These are phyloP conservation scores for Plebejus argus DNA, from an alignment of 2,888 invertebrate species.

Conservation along the genomic window DNA sequence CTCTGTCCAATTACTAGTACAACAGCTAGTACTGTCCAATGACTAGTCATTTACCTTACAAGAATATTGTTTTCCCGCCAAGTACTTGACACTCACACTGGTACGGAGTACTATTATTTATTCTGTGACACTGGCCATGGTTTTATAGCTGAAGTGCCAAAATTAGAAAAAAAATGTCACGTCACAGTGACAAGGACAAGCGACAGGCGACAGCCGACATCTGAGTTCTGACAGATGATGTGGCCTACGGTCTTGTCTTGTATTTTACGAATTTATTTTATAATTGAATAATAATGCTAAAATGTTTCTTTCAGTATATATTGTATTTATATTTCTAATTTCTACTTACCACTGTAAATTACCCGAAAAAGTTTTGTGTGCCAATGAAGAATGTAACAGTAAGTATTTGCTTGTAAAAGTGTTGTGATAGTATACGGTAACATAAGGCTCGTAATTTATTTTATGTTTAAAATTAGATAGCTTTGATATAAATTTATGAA, in stretches of 20 bases:
- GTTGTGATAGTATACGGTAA: slow-evolving; percentile 10
- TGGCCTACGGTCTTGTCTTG: slow-evolving; percentile 68
- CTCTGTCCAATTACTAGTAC: no score
- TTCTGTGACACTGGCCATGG: no score
- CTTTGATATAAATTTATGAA: neutral
- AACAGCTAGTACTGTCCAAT: no score
- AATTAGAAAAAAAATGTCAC: no score
- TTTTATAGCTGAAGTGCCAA: no score
- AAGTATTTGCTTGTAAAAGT: slow-evolving; percentile 48
- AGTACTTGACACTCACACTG: no score
- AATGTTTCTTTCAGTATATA: slow-evolving; percentile 67
- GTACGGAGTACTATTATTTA: no score
- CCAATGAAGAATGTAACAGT: slow-evolving; percentile 86
- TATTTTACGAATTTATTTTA: slow-evolving; percentile 57
- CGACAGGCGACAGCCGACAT: no score
- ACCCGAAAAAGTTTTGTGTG: slow-evolving; percentile 86
- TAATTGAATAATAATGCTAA: slow-evolving; percentile 64
- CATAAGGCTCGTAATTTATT: neutral
- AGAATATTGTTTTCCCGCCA: no score
- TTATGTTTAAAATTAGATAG: slow-evolving; percentile 5
- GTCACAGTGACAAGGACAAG: slow-evolving; percentile 45
- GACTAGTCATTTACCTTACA: no score
- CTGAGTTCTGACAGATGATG: slow-evolving; percentile 75
- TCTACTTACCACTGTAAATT: slow-evolving; percentile 68
- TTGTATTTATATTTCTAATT: slow-evolving; percentile 66